Conservation (phyloP, 2,888 invertebrate genomes). For the Osedax frankpressi region DNA sequence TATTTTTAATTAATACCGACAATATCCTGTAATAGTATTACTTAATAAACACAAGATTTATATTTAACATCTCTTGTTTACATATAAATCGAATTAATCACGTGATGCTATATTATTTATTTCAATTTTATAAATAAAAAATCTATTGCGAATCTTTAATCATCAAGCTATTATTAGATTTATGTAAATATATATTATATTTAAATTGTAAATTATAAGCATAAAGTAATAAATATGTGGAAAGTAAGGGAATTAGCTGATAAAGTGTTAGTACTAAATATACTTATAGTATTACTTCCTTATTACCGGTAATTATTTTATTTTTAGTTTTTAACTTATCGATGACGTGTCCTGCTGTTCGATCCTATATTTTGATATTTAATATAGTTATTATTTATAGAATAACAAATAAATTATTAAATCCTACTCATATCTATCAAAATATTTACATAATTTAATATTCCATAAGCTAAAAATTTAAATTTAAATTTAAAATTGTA, state of each 20-base stretch:
- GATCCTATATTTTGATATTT: conserved; percentile 29
- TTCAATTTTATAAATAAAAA: not conserved
- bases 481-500: too few relatives aligned
- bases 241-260: conserved; percentile 27
- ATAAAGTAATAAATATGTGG: conserved; percentile 23
- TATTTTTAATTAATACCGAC: too few relatives aligned
- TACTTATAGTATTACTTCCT: not conserved
- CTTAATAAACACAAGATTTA: too few relatives aligned
- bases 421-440: too few relatives aligned
- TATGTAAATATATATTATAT: not conserved
- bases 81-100: too few relatives aligned
- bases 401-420: too few relatives aligned
- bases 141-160: not conserved
- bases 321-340: not conserved
- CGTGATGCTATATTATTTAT: not conserved
- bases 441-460: too few relatives aligned
- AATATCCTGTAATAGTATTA: too few relatives aligned
- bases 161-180: not conserved
- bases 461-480: too few relatives aligned
- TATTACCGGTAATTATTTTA: not conserved
- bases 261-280: conserved; percentile 26
- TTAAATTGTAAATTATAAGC: conserved; percentile 12
- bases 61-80: too few relatives aligned
- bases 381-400: too few relatives aligned
- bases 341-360: not conserved